Conservation (phyloP, 2,113 vertebrate genomes). For the Corvus hawaiiensis region DNA sequence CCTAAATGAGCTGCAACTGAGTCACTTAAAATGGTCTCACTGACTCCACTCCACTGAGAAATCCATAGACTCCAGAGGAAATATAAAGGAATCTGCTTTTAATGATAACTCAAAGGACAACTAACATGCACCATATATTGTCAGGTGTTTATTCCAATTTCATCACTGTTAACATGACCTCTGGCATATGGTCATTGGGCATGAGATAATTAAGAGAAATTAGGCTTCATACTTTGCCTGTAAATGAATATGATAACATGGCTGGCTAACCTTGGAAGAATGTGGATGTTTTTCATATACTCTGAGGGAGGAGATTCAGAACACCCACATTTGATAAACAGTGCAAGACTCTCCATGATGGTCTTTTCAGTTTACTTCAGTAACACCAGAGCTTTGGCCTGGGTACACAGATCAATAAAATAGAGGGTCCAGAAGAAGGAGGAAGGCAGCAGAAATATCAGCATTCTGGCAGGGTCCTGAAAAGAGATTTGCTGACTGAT, state of each 20-base stretch:
- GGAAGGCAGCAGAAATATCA: neutral
- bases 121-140: rapidly evolving
- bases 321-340: neutral
- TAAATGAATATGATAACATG: neutral
- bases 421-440: neutral
- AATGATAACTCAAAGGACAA: neutral
- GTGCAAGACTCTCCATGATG: neutral
- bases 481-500: neutral
- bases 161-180: neutral
- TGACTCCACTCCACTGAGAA: neutral
- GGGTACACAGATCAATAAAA: neutral
- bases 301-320: neutral
- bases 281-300: neutral
- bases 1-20: neutral
- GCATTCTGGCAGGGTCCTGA: neutral
- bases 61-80: neutral
- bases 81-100: neutral
- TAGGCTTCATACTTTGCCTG: neutral
- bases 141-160: neutral
- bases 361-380: neutral
- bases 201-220: neutral
- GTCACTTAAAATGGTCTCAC: neutral
- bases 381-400: neutral
- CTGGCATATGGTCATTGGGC: neutral
- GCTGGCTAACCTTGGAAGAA: neutral